phyloP scores from a whole-genome alignment of 2,797 vertebrate species.

The Neomorphus geoffroyi region DNA sequence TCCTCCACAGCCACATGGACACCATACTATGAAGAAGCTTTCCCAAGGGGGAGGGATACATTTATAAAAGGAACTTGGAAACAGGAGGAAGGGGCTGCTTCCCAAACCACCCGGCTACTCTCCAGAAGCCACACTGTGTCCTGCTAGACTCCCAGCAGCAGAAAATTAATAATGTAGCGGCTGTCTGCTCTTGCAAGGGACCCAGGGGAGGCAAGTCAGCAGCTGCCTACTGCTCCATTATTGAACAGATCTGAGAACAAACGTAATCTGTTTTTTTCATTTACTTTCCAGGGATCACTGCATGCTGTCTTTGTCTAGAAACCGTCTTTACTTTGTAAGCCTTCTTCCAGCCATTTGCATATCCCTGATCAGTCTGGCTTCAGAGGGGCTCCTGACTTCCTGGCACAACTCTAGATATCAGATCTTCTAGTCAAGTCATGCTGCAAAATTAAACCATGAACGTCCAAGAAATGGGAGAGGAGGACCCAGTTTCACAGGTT shows the following conservation, averaged over 20 bases:
- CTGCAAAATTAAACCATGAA: not conserved
- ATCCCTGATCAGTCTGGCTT: not conserved
- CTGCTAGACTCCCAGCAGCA: not conserved
- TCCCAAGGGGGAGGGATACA: not conserved
- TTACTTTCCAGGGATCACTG: slow-evolving; percentile 17
- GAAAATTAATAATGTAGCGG: slow-evolving; percentile 45
- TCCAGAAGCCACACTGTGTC: not conserved
- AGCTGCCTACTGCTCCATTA: slow-evolving; percentile 57
- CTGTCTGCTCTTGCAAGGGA: slow-evolving; percentile 19
- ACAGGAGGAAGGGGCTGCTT: not conserved
- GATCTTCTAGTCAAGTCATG: not conserved
- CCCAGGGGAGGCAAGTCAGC: slow-evolving; percentile 18
- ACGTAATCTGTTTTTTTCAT: slow-evolving; percentile 17
- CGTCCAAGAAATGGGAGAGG: not conserved
- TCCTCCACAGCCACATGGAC: not conserved
- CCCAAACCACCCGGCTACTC: slow-evolving; percentile 1
- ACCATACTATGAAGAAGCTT: accelerated
- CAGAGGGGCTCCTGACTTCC: not conserved
- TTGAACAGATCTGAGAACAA: slow-evolving; percentile 51
- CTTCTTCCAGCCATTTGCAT: not conserved
- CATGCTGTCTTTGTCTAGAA: slow-evolving; percentile 4
- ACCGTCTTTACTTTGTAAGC: not conserved
- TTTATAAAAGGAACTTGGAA: not conserved
- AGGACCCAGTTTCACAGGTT: not conserved
- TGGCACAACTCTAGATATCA: not conserved